These are phyloP conservation scores for Stigmatopora nigra DNA, from an alignment of 2,113 vertebrate species.

Conservation along the genomic window DNA sequence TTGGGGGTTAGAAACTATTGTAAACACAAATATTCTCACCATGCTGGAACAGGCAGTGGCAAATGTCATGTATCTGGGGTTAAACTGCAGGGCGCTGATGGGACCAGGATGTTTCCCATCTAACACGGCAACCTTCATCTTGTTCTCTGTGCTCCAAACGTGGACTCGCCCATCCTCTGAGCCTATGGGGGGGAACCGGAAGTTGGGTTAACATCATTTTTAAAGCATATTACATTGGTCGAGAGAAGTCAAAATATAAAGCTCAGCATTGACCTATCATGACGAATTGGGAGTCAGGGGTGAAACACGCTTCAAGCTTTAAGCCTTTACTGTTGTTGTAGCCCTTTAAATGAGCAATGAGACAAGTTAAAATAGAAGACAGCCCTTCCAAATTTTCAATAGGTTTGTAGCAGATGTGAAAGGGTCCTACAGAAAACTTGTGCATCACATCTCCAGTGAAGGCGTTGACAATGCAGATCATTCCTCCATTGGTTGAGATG, in stretches of 20 bases:
- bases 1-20: too few relatives aligned
- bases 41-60: constrained; percentile 95
- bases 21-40: constrained; percentile 71
- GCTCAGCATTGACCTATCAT: constrained; percentile 85
- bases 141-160: constrained; percentile 94
- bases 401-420: background rate
- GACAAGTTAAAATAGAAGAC: background rate
- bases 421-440: constrained; percentile 81
- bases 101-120: constrained; percentile 95
- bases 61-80: constrained; percentile 97
- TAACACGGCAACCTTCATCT: constrained; percentile 94
- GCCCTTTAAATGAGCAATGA: constrained; percentile 67
- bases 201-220: background rate
- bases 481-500: constrained; percentile 88
- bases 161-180: constrained; percentile 97
- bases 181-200: constrained; percentile 64
- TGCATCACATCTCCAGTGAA: constrained; percentile 90
- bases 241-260: background rate
- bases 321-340: constrained; percentile 96
- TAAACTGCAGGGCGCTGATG: constrained; percentile 94
- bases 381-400: background rate
- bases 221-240: background rate
- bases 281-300: constrained; percentile 95
- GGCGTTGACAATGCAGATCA: constrained; percentile 87
- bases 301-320: constrained; percentile 93